Conservation (phyloP, 2,113 vertebrate species). For the Axis porcinus region DNA sequence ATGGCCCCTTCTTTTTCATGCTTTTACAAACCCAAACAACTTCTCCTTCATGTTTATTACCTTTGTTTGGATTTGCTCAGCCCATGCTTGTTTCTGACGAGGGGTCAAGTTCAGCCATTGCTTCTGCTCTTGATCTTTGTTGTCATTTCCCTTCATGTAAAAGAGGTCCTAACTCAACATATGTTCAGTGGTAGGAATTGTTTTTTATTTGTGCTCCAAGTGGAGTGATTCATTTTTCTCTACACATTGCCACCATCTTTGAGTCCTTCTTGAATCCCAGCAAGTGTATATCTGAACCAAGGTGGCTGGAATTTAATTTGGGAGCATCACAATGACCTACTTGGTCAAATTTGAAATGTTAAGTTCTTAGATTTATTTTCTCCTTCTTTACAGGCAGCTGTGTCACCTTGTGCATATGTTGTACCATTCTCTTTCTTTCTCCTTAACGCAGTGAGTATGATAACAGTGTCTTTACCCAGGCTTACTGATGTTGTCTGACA, state of each 20-base stretch:
- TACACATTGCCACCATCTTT: background rate
- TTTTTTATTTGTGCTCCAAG: background rate
- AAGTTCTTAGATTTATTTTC: background rate
- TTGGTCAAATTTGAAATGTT: background rate
- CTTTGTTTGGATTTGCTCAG: background rate
- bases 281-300: background rate
- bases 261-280: background rate
- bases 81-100: background rate
- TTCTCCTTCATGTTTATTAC: background rate
- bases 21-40: slow-evolving; percentile 4
- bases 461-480: background rate
- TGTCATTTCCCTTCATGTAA: background rate
- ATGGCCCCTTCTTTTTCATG: slow-evolving; percentile 5
- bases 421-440: background rate
- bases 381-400: background rate
- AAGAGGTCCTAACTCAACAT: background rate
- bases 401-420: background rate
- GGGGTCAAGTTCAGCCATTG: background rate
- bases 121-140: background rate
- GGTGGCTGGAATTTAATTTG: background rate
- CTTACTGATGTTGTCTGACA: background rate
- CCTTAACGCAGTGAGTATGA: background rate
- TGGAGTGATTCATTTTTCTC: background rate
- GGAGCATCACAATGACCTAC: background rate
- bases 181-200: background rate